phyloP scores from a whole-genome alignment of 2,797 vertebrate genomes.

The Mormyrops boulengeri region DNA sequence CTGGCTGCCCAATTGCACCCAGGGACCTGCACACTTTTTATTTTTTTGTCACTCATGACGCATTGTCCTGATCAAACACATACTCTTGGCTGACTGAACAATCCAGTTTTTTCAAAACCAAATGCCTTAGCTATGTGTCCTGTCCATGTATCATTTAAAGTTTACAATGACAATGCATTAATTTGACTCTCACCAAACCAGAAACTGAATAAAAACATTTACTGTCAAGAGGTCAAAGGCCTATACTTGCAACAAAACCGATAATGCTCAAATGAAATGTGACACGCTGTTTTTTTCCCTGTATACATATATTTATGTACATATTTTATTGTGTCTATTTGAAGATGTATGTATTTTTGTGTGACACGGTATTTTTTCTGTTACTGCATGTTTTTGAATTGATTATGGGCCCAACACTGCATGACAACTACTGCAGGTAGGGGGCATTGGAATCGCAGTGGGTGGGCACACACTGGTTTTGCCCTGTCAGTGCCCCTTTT shows the following conservation, averaged over 20 bases:
- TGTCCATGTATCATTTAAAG: not conserved
- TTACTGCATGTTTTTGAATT: slow-evolving; percentile 44
- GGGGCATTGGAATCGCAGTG: slow-evolving; percentile 72
- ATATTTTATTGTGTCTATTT: slow-evolving; percentile 55
- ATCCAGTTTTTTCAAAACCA: slow-evolving; percentile 22
- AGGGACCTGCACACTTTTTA: slow-evolving; percentile 47
- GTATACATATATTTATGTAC: slow-evolving; percentile 57
- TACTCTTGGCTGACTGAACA: slow-evolving; percentile 50
- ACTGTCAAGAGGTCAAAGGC: slow-evolving; percentile 58
- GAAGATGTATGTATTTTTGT: slow-evolving; percentile 47
- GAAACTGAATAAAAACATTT: slow-evolving; percentile 37
- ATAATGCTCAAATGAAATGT: slow-evolving; percentile 45
- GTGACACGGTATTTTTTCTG: slow-evolving; percentile 35
- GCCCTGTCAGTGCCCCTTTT: slow-evolving; percentile 47
- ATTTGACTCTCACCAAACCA: slow-evolving; percentile 12
- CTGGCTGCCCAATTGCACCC: slow-evolving; percentile 45
- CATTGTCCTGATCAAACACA: slow-evolving; percentile 39
- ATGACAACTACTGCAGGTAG: slow-evolving; percentile 61
- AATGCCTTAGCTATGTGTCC: not conserved
- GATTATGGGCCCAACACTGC: slow-evolving; percentile 50
- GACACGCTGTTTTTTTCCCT: slow-evolving; percentile 34
- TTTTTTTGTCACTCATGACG: slow-evolving; percentile 47
- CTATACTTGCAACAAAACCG: slow-evolving; percentile 35
- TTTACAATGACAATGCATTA: not conserved
- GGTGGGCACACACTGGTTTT: slow-evolving; percentile 57